Evolutionary conservation across 2,888 invertebrate species (phyloP), one percentile per base, ranked within the genome.

Genomic region (Gastrophysa polygoni): DNA sequence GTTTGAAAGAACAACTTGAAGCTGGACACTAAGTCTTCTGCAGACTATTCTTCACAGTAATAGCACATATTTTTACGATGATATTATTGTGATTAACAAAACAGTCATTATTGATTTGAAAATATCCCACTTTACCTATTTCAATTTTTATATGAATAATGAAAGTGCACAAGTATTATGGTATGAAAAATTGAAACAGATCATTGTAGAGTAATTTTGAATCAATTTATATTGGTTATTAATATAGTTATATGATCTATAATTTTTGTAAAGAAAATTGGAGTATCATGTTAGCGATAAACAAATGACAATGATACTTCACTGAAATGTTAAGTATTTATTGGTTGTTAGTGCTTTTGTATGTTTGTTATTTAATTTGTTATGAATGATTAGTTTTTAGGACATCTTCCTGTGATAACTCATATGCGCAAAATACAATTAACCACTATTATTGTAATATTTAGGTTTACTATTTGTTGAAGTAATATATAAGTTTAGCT

Each of bases 1-100:
- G 72, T 56, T 67, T 76, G 17, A 72, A 61, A 48, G 69, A 75
- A 63, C 75, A 75, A 64, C 65, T 76, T 46, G 71, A 73, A 62
- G 68, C 70, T 63, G 75, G 73, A 55, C 71, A 71, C 60, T 75
- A 67, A 65, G 10, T 44, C 24, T n/a, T n/a, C n/a, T 7, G 10
- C 8, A 57, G 48, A 57, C 34, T 51, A 38, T 38, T 38, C 29
- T 38, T n/a, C 14, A 32, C 32, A 32, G 11, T 32, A 32, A 32
- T 11, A 32, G 2, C 8, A 11, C 32, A 32, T n/a, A 32, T 8
- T 32, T 32, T 32, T 14, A 38, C n/a, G 14, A 3, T 38, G 38
- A 14, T 11, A 14, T 7, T 24, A 24, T 24, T 38, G n/a, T 14
- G 14, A 14, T 4, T 2, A 38, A 38, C 28, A 14, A 32, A 8